Base-by-base conservation (phyloP, 2,797 vertebrate genomes). In the Centroberyx gerrardi region DNA sequence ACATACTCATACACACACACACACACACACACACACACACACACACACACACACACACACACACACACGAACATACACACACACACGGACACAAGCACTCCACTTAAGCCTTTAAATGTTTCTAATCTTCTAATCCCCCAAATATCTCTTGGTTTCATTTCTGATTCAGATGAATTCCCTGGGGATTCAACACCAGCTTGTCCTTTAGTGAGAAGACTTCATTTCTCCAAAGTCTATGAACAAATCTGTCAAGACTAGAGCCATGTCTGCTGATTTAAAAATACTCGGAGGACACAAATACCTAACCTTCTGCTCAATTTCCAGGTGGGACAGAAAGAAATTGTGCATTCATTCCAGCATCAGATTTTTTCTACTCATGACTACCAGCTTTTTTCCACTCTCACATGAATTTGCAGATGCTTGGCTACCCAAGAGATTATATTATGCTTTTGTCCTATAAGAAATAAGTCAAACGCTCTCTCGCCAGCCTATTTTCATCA, bases 111-210 rank as follows among this genome's bases (percentile, higher is more conserved):
- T 72, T 66, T 46, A 51, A 66, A 75, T 42, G 12, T 74, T 58
- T 70, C 48, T 71, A 62, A 78, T 78, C 29, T 49, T 53, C 27
- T 74, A 64, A 74, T 78, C 29, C 15, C 40, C 13, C 7, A 51
- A 42, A 63, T 28, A 40, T 38, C 36, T 71, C 13, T 48, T 53
- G 27, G 49, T 61, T 69, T 66, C 18, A 62, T 44, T 22, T 60
- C 53, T 38, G 40, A 58, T 17, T 62, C 3, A 22, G 5, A 67
- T 56, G 3, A 15, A 1, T 54, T 22, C 36, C 27, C 38, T 17
- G 46, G 31, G 29, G 42, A 67, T 60, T 59, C 18, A 62, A 53
- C 28, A 27, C 22, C 40, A 53, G 46, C 8, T 62, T 28, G 9
- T 54, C 31, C 36, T 60, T 60, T 18, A 46, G 10, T 46, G 28